Evolutionary conservation across 2,113 vertebrate genomes (phyloP), one percentile per base, ranked within the genome.

Genomic region (Leuciscus idus): DNA sequence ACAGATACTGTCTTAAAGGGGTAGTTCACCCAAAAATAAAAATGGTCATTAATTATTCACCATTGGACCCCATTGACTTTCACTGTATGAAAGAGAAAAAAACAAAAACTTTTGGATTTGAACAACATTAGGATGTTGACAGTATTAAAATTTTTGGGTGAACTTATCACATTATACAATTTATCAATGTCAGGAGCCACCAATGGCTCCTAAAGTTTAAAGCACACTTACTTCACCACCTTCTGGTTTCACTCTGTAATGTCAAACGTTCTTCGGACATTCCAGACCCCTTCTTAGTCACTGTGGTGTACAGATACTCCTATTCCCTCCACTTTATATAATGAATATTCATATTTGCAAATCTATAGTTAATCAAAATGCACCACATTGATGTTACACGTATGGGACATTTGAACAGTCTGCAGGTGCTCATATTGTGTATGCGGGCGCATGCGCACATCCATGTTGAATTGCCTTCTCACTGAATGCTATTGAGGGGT

Each of bases 361-460:
- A 50, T 52, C 17, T 21, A 26, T 6, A 50, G 12, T 64, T 6
- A 48, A 62, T 48, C 11, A 70, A 46, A 75, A 4, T 55, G 11
- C 17, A 64, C 59, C 36, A 30, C 39, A 81, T 46, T 87, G 70
- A 76, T 17, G 61, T 68, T 28, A 30, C 23, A 80, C 19, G 0
- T 61, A 21, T 48, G 48, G 17, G 46, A 83, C 52, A 77, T 46
- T 3, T 57, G 36, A 74, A 70, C 55, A 81, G 64, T 85, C 46
- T 78, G 75, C 61, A 79, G 57, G 55, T 59, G 61, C 33, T 83
- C 52, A 72, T 64, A 39, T 83, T 48, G 4, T 86, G 52, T 85
- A 64, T 87, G 55, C 86, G n/a, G 81, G 73, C 57, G 86, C 86
- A 89, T 89, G 86, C 68, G 88, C 86, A 85, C 84, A 74, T 89